Evolutionary conservation across 2,113 vertebrate species (phyloP), one percentile per base, ranked within the genome.

Genomic region (Anarhynchus alexandrinus): DNA sequence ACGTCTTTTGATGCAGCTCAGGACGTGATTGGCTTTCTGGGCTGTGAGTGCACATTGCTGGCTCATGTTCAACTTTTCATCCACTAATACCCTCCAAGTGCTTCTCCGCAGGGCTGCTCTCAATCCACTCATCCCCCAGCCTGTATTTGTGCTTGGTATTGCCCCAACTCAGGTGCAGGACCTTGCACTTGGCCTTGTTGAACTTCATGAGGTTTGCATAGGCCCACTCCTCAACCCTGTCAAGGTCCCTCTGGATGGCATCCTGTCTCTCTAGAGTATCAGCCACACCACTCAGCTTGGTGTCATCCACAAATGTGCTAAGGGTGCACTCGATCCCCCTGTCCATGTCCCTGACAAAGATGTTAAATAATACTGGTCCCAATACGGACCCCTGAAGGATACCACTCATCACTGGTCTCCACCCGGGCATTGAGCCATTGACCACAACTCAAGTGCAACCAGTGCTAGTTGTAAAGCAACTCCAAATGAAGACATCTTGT

Each of bases 371-470:
- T 40, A 65, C 27, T 51, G 36, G 11, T 85, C 5, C 30, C 11
- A 34, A 3, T 32, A 71, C 0, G 0, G 29, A 52, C 34, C 22
- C 6, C 5, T 74, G 55, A 49, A 27, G 15, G 12, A 38, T 4
- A 23, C 4, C 16, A 12, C 22, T 45, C 1, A 0, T 62, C 40
- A 34, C 57, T 18, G 25, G 10, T 73, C 8, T 61, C 38, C 21
- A 19, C 6, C 14, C 2, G 1, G 43, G 45, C 2, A 11, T 7
- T 0, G 2, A 71, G 29, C 15, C 6, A 9, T 18, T 58, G 14
- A 54, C 57, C 2, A 1, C n/a, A 66, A 8, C 23, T 70, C 36
- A 30, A 73, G 36, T 55, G 36, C 0, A 1, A 36, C 15, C 8
- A 67, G 0, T n/a, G 9, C 21, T 77, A 80, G 49, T 15, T 52